Evolutionary conservation across 2,113 vertebrate genomes (phyloP).

Genomic region (Actenoides lindsayi): DNA sequence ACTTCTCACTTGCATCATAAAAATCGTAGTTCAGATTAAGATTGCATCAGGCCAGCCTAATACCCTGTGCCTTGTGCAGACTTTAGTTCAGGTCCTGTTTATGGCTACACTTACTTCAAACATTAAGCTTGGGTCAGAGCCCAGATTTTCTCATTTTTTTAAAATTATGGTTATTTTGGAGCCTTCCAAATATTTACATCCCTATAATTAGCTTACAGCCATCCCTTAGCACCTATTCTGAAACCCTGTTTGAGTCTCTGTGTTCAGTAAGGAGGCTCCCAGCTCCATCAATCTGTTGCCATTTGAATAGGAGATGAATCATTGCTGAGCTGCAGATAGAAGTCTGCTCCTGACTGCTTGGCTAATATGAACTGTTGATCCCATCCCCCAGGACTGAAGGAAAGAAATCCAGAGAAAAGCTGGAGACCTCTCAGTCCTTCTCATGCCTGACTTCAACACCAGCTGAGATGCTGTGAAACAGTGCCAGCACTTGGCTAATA

Average conservation of each 20-base stretch:
- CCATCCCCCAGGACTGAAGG: background rate
- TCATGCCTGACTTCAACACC: background rate
- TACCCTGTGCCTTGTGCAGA: background rate
- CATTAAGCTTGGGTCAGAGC: background rate
- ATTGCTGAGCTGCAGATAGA: background rate
- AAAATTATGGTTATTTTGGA: background rate
- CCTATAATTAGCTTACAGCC: background rate
- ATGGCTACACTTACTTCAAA: background rate
- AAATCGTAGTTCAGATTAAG: background rate
- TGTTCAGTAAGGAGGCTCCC: background rate
- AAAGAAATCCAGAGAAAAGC: background rate
- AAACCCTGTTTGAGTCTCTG: background rate
- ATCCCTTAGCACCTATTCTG: background rate
- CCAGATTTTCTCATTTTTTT: background rate
- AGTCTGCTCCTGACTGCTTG: background rate
- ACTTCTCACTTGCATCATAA: background rate
- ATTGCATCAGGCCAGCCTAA: background rate
- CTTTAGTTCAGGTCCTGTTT: background rate
- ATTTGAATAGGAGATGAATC: background rate
- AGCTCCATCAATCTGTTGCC: background rate
- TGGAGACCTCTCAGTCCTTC: background rate
- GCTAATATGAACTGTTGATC: background rate
- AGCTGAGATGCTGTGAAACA: background rate
- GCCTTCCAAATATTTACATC: background rate
- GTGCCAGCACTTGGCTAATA: background rate